Conservation (phyloP, 2,797 vertebrate genomes). For the Sebastes hopkinsi region DNA sequence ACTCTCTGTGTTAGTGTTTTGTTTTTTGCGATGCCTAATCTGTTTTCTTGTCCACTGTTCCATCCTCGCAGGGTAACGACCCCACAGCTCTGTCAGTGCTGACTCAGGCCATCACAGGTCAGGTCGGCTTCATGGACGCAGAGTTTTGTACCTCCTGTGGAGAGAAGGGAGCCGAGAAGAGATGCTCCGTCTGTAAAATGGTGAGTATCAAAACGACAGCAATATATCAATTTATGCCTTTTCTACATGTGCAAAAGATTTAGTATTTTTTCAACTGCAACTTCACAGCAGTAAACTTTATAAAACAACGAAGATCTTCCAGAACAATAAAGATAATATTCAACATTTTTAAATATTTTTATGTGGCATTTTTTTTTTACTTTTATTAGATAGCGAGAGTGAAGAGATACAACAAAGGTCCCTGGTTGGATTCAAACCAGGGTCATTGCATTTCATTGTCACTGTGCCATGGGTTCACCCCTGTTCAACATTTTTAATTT, state of each 20-base stretch:
- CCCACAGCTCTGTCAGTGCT: conserved; percentile 96
- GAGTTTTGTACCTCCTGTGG: conserved; percentile 97
- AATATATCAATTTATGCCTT: neutral
- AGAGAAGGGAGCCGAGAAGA: conserved; percentile 94
- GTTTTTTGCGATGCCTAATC: neutral
- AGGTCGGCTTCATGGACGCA: conserved; percentile 96
- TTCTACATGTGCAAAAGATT: neutral
- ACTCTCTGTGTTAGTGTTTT: neutral
- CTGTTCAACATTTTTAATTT: neutral
- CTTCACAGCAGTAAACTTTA: neutral
- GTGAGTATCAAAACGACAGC: conserved; percentile 72
- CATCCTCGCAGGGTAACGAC: conserved; percentile 87
- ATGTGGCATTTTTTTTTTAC: neutral
- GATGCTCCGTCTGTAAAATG: conserved; percentile 97
- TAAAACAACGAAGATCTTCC: neutral
- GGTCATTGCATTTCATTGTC: neutral
- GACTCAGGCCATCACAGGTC: conserved; percentile 97
- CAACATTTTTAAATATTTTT: neutral
- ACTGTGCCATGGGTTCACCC: neutral
- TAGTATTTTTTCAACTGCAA: neutral
- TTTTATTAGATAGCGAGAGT: neutral
- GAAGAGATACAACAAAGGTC: neutral
- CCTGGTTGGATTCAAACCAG: neutral
- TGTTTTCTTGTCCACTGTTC: neutral
- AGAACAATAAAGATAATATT: neutral